Percentiles rank a stretch among this genome's conserved stretches.
These are phyloP conservation scores for Dipodomys merriami DNA, from an alignment of 2,113 vertebrate species.

Conservation along the genomic window DNA sequence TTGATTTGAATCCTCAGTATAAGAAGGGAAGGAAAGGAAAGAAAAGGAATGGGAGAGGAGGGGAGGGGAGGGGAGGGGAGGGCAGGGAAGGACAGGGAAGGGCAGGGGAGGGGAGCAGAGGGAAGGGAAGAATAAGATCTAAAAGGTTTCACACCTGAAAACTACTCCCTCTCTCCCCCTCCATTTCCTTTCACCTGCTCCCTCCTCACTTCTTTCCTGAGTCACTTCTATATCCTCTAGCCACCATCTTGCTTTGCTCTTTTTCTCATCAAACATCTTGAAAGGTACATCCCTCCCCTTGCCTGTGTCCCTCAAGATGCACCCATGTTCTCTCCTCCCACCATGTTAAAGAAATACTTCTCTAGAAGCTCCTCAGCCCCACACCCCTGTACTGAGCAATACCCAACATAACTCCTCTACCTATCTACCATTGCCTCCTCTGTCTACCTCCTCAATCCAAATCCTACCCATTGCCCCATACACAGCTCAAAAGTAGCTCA, in stretches of 20 bases:
- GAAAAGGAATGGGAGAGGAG: neutral
- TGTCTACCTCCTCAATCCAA: neutral
- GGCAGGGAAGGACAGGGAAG: neutral
- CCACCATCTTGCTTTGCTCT: neutral
- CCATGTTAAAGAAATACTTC: neutral
- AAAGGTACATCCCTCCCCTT: neutral
- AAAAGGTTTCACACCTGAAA: neutral
- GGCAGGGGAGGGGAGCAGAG: too few relatives aligned
- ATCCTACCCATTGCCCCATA: neutral
- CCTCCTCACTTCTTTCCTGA: neutral
- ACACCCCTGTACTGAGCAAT: neutral
- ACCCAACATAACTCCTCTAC: neutral
- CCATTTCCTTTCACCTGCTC: neutral
- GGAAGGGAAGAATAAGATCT: neutral
- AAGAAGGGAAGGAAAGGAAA: too few relatives aligned
- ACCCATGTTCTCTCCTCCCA: neutral
- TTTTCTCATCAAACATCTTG: neutral
- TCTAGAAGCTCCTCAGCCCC: neutral
- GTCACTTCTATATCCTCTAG: neutral
- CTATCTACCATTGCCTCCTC: neutral
- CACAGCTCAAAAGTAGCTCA: neutral
- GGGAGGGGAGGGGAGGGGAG: too few relatives aligned
- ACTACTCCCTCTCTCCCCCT: neutral
- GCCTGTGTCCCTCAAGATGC: neutral
- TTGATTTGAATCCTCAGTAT: too few relatives aligned